Conservation (phyloP, 2,888 invertebrate genomes). For the Malachius bipustulatus region DNA sequence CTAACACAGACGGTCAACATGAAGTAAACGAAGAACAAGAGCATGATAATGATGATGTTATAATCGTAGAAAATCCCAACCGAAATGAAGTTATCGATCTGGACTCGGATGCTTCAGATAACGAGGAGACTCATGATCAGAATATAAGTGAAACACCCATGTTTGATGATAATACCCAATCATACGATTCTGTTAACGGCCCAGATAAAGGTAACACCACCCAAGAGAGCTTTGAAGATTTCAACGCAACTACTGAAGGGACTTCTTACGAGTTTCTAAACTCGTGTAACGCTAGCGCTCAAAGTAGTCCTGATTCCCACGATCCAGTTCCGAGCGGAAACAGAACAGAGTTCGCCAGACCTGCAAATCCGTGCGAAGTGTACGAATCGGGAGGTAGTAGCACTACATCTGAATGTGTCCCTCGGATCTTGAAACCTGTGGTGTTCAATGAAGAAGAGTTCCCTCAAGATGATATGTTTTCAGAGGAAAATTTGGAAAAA, state of each 20-base stretch:
- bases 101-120: not conserved
- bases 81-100: not conserved
- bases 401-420: conserved; percentile 22
- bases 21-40: no score
- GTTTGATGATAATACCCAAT: conserved; percentile 17
- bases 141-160: not conserved
- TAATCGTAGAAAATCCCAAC: conserved; percentile 11
- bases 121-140: not conserved
- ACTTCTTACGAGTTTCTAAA: no score
- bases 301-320: conserved; percentile 28
- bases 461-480: conserved; percentile 28
- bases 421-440: conserved; percentile 23
- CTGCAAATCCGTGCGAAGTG: conserved; percentile 22
- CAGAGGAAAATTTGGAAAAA: conserved; percentile 27
- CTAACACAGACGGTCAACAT: no score
- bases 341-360: conserved; percentile 21
- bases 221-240: not conserved
- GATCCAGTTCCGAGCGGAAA: conserved; percentile 26
- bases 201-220: not conserved
- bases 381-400: conserved; percentile 32
- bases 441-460: conserved; percentile 32
- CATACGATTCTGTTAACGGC: not conserved
- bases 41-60: conserved; percentile 14
- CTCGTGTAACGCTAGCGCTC: no score
- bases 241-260: not conserved